Evolutionary conservation across 2,888 invertebrate species (phyloP).

Genomic region (Hypercompe scribonia): DNA sequence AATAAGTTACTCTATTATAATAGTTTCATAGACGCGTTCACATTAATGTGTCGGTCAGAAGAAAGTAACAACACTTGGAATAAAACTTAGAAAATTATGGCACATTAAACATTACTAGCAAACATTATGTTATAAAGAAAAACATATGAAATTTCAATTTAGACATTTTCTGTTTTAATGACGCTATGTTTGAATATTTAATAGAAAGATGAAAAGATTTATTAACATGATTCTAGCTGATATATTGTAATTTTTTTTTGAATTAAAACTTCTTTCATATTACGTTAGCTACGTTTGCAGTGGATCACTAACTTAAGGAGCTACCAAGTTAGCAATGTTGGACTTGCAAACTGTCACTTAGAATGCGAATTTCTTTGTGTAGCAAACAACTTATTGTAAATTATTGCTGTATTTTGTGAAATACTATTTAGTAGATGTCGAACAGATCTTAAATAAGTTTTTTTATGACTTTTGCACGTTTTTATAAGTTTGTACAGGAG

Average conservation of each 20-base stretch:
- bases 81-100: too few relatives aligned
- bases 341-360: conserved; percentile 25
- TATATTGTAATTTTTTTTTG: too few relatives aligned
- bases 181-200: neutral
- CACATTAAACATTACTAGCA: too few relatives aligned
- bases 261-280: neutral
- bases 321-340: conserved; percentile 25
- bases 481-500: too few relatives aligned
- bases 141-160: too few relatives aligned
- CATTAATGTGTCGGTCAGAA: too few relatives aligned
- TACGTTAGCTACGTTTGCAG: neutral
- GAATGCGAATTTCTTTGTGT: conserved; percentile 17
- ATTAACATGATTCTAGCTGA: too few relatives aligned
- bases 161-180: neutral
- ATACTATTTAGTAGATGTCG: neutral
- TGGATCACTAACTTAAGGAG: conserved; percentile 1
- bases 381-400: conserved; percentile 12
- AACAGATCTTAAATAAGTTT: neutral
- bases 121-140: too few relatives aligned
- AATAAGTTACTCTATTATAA: too few relatives aligned
- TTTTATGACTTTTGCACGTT: too few relatives aligned
- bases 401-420: conserved; percentile 2
- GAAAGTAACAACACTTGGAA: too few relatives aligned
- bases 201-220: neutral
- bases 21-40: too few relatives aligned